Evolutionary conservation across 2,113 vertebrate species (phyloP), one percentile per base, ranked within the genome.

Genomic region (Balaenoptera acutorostrata): DNA sequence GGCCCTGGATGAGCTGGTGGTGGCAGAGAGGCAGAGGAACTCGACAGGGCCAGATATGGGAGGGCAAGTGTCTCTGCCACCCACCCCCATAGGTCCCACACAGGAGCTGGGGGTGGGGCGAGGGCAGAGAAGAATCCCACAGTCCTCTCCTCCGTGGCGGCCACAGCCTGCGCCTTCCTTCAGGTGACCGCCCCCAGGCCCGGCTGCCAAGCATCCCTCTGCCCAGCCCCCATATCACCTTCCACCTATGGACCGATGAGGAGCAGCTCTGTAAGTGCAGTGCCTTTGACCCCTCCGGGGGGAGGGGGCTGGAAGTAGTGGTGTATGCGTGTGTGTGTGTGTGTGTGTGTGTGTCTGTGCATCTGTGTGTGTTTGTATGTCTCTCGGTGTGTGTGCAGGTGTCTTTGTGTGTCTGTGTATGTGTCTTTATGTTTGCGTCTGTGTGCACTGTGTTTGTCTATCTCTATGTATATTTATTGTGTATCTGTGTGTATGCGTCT

Each of bases 221-320:
- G 96, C 99, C 99, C 96, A 99, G 99, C 94, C 99, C 99, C 29
- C 98, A 98, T 97, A 99, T 99, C 98, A 99, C 99, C 93, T 99
- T 99, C 98, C 99, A 99, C 97, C 97, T 99, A 92, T 99, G 99
- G 99, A 99, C 98, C 0, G 99, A 99, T 41, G 99, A 99, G 0
- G 98, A 99, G 98, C 98, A 99, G 95, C 99, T 99, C 92, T 99
- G 99, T 99, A 97, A 98, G 99, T 98, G 74, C 12, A 5, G 0
- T 0, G 3, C 39, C 82, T 23, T 27, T 2, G 31, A 21, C 52
- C 31, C 39, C 15, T 17, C 44, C 1, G 6, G 5, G 8, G 57
- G 15, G 68, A 36, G 63, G 49, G 41, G 68, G 21, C n/a, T 78
- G 68, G 36, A 31, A 27, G 12, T 21, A 4, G 41, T 2, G 63